Conservation (phyloP, 2,888 invertebrate species). For the Tholera decimalis region DNA sequence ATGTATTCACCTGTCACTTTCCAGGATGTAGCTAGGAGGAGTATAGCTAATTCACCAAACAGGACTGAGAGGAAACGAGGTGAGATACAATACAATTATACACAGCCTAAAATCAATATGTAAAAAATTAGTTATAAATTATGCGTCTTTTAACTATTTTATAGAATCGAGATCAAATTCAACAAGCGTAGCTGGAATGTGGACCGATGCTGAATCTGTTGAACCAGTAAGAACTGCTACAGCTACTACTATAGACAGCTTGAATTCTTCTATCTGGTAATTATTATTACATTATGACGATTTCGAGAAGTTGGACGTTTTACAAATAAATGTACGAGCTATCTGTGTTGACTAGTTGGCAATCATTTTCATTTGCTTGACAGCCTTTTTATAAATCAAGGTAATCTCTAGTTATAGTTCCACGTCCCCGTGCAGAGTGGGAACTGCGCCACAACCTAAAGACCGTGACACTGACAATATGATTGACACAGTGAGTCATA, state of each 20-base stretch:
- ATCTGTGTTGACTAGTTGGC: background rate
- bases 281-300: background rate
- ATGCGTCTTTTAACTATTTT: constrained; percentile 34
- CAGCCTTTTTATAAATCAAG: constrained; percentile 20
- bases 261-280: constrained; percentile 88
- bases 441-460: constrained; percentile 86
- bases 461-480: constrained; percentile 74
- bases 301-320: background rate
- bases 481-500: constrained; percentile 70
- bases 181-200: constrained; percentile 88
- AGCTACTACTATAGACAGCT: constrained; percentile 82
- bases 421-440: constrained; percentile 91
- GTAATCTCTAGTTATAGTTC: constrained; percentile 86
- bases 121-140: no score
- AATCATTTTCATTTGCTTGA: no score
- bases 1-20: constrained; percentile 97
- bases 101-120: background rate
- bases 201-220: constrained; percentile 91
- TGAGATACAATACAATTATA: constrained; percentile 34
- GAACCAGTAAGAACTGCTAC: constrained; percentile 88
- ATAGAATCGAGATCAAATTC: constrained; percentile 94
- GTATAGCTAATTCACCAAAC: constrained; percentile 94
- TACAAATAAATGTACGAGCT: no score
- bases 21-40: constrained; percentile 95
- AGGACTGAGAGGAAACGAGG: constrained; percentile 82